Percentiles rank a stretch among this genome's conserved stretches.
These are phyloP conservation scores for Apamea sordens DNA, from an alignment of 2,888 invertebrate genomes.

Conservation along the genomic window DNA sequence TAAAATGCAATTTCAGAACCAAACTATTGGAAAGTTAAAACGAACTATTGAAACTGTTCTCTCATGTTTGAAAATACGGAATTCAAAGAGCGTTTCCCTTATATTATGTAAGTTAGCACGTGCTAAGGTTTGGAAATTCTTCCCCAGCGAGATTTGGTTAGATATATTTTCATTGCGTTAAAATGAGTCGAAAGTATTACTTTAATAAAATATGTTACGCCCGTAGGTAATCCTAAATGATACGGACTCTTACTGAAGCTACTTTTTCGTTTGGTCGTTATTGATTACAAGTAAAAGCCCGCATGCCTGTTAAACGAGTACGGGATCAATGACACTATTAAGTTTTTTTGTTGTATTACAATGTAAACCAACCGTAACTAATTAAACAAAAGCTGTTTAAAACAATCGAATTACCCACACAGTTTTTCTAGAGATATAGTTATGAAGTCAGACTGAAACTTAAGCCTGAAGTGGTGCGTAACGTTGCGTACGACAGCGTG, in stretches of 20 bases:
- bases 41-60: conserved; percentile 15
- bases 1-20: background rate
- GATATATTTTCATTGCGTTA: conserved; percentile 27
- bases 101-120: conserved; percentile 33
- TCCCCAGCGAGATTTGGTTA: conserved; percentile 14
- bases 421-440: background rate
- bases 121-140: conserved; percentile 9
- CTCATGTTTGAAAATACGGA: conserved; percentile 14
- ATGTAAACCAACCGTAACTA: background rate
- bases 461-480: conserved; percentile 7
- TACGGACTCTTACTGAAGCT: conserved; percentile 25
- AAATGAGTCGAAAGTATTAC: conserved; percentile 19
- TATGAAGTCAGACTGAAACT: background rate
- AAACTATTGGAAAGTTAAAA: background rate
- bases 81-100: conserved; percentile 28
- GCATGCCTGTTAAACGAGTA: conserved; percentile 61
- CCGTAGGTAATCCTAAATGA: conserved; percentile 20
- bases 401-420: background rate
- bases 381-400: background rate
- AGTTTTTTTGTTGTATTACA: conserved; percentile 12
- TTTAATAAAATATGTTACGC: conserved; percentile 37
- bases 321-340: conserved; percentile 60
- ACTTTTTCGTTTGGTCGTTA: conserved; percentile 48
- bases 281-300: conserved; percentile 67
- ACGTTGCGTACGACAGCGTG: conserved; percentile 17